phyloP scores from a whole-genome alignment of 2,888 invertebrate species.

The Rosalia funebris region DNA sequence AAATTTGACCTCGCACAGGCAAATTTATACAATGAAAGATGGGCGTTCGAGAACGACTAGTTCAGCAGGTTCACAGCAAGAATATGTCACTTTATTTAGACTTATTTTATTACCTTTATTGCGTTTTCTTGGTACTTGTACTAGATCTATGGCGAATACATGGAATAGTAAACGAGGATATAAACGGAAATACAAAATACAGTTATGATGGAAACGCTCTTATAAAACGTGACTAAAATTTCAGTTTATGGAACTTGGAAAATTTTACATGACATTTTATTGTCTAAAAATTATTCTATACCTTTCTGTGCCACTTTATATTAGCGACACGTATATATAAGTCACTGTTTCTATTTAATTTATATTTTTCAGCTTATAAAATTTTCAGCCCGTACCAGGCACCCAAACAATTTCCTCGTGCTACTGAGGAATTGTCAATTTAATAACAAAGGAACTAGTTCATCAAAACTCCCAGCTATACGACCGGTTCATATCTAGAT shows the following conservation, averaged over 20 bases:
- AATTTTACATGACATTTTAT: too few species aligned
- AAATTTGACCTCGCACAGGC: constrained; percentile 16
- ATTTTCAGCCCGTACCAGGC: not conserved
- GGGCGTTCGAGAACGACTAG: not conserved
- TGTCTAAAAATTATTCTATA: not conserved
- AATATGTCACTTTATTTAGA: constrained; percentile 33
- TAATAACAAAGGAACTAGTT: too few species aligned
- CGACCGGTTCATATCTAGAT: too few species aligned
- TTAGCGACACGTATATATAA: not conserved
- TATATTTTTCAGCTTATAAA: not conserved
- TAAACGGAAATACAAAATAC: not conserved
- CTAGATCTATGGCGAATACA: constrained; percentile 10
- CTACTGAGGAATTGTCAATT: too few species aligned
- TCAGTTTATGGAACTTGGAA: not conserved
- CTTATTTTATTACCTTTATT: constrained; percentile 31
- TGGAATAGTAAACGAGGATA: constrained; percentile 1
- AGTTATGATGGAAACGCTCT: too few species aligned
- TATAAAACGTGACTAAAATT: too few species aligned
- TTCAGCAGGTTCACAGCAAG: constrained; percentile 15
- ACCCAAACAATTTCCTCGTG: not conserved
- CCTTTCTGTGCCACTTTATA: not conserved
- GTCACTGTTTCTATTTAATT: not conserved
- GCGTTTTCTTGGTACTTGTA: constrained; percentile 5
- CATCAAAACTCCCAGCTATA: too few species aligned
- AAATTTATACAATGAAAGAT: constrained; percentile 22